phyloP scores from a whole-genome alignment of 37 sponge, comb jelly and placozoan species.

The Aplysina aerophoba region DNA sequence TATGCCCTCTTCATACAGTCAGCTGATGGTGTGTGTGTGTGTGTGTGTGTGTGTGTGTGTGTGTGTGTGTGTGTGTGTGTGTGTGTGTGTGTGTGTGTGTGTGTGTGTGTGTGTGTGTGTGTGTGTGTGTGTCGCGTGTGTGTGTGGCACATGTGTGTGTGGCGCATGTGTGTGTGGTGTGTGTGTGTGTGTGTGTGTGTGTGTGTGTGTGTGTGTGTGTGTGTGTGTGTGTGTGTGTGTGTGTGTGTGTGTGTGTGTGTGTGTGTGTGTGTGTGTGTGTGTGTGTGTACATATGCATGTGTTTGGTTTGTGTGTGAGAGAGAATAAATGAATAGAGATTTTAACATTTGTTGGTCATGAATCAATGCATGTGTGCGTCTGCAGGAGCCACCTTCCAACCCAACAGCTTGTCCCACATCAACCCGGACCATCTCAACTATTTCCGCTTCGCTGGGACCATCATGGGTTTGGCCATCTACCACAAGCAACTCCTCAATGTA shows the following conservation, averaged over 20 bases:
- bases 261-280: neutral
- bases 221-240: neutral
- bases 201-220: neutral
- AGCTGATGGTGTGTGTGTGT: slow-evolving; percentile 75
- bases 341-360: too few species aligned
- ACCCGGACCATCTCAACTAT: slow-evolving; percentile 96
- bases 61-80: neutral
- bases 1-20: slow-evolving; percentile 97
- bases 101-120: neutral
- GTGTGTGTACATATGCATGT: too few species aligned
- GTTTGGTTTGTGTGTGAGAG: too few species aligned
- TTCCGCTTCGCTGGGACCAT: slow-evolving; percentile 92
- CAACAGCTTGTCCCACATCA: slow-evolving; percentile 88
- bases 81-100: neutral
- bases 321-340: too few species aligned
- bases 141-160: neutral
- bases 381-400: slow-evolving; percentile 94
- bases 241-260: neutral
- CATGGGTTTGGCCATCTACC: slow-evolving; percentile 91
- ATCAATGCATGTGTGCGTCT: too few species aligned
- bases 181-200: neutral
- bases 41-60: neutral
- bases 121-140: neutral
- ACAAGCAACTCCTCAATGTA: slow-evolving; percentile 89
- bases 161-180: neutral